Conservation (phyloP, 2,888 invertebrate species). For the Linyphia triangularis region DNA sequence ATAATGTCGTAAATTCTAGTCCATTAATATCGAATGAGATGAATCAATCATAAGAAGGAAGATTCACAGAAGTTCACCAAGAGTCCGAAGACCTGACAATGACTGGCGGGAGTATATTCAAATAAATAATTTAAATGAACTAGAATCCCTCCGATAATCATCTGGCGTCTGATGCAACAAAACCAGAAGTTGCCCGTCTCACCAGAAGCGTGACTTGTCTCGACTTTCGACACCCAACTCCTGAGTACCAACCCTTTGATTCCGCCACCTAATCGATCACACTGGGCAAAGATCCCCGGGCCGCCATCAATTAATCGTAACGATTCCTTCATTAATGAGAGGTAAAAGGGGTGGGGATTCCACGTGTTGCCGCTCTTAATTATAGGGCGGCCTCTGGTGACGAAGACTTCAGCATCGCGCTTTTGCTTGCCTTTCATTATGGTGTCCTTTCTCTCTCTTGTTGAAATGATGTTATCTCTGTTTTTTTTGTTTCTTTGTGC, state of each 20-base stretch:
- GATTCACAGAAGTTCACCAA: too few species aligned
- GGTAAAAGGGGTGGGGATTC: conserved; percentile 44
- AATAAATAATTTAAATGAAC: not conserved
- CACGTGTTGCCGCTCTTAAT: conserved; percentile 56
- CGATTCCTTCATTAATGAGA: conserved; percentile 61
- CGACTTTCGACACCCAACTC: conserved; percentile 7
- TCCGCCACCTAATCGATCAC: conserved; percentile 55
- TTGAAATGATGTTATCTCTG: conserved; percentile 12
- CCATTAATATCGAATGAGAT: too few species aligned
- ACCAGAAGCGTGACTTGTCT: too few species aligned
- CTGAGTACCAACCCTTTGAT: not conserved
- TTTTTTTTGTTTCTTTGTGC: not conserved
- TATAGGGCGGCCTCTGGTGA: conserved; percentile 52
- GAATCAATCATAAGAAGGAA: too few species aligned
- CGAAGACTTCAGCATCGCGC: conserved; percentile 12
- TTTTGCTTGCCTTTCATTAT: conserved; percentile 35
- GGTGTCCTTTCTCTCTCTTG: not conserved
- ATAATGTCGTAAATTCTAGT: too few species aligned
- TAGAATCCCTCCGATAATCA: not conserved
- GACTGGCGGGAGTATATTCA: too few species aligned
- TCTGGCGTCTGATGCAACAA: not conserved
- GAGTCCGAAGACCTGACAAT: not conserved
- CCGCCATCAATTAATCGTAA: conserved; percentile 47
- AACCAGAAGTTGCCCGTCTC: not conserved
- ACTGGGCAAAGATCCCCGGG: conserved; percentile 25